Evolutionary conservation across 2,888 invertebrate species (phyloP).

Genomic region (Ophion ellenae): DNA sequence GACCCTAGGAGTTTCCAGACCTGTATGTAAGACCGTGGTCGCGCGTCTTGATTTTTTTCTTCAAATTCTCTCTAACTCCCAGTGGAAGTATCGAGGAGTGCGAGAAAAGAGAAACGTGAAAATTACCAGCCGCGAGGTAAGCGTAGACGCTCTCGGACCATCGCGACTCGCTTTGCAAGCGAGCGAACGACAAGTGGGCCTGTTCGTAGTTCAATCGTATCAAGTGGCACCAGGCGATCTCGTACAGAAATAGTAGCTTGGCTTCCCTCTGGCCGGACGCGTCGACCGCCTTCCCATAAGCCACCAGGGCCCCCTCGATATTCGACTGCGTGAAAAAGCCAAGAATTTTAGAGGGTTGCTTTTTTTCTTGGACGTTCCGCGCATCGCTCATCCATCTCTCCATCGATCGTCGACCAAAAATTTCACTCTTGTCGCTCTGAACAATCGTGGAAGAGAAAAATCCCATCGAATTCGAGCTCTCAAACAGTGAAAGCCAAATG

Average conservation of each 20-base stretch:
- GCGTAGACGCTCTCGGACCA: conserved; percentile 89
- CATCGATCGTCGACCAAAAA: background rate
- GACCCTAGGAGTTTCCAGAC: too few species aligned
- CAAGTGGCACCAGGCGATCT: conserved; percentile 89
- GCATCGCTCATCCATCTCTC: background rate
- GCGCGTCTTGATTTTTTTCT: background rate
- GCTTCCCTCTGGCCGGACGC: conserved; percentile 87
- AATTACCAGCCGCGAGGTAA: conserved; percentile 85
- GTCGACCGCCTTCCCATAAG: conserved; percentile 86
- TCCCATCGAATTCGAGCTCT: background rate
- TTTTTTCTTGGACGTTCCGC: background rate
- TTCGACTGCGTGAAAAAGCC: conserved; percentile 84
- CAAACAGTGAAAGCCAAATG: too few species aligned
- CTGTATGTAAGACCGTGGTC: too few species aligned
- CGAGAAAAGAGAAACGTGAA: background rate
- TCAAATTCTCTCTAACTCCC: background rate
- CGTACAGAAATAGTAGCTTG: conserved; percentile 86
- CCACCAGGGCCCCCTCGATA: conserved; percentile 85
- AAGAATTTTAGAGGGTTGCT: background rate
- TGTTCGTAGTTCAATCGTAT: conserved; percentile 86
- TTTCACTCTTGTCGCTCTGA: background rate
- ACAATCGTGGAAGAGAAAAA: background rate
- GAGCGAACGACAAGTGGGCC: conserved; percentile 85
- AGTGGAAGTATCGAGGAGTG: background rate
- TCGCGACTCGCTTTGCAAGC: conserved; percentile 86